These are phyloP conservation scores for Distichodus sexfasciatus DNA, from an alignment of 2,797 vertebrate genomes.

Conservation along the genomic window DNA sequence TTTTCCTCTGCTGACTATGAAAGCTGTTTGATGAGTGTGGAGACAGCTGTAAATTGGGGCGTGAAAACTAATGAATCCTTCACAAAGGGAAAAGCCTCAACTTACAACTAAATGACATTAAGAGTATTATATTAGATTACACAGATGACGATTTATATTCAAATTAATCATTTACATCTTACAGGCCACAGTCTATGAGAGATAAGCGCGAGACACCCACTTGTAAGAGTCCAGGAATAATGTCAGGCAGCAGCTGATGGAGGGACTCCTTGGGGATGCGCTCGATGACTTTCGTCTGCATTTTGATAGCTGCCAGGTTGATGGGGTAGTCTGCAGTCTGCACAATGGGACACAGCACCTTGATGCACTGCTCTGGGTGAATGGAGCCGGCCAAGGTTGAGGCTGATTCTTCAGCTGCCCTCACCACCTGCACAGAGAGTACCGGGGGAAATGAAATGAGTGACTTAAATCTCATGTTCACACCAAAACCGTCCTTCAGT, in stretches of 20 bases:
- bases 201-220: slow-evolving; percentile 59
- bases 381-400: slow-evolving; percentile 92
- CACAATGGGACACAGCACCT: slow-evolving; percentile 96
- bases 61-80: not conserved
- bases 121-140: no score
- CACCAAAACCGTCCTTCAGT: not conserved
- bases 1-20: not conserved
- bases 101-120: no score
- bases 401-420: slow-evolving; percentile 94
- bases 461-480: not conserved
- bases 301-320: slow-evolving; percentile 97
- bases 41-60: not conserved
- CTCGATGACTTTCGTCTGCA: slow-evolving; percentile 96
- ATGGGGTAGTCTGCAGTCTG: slow-evolving; percentile 98
- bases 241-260: slow-evolving; percentile 87
- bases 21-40: no score
- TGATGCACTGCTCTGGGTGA: slow-evolving; percentile 96
- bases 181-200: no score
- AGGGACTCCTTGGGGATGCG: slow-evolving; percentile 90
- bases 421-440: slow-evolving; percentile 80
- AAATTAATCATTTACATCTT: no score
- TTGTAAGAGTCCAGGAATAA: slow-evolving; percentile 95
- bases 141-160: no score
- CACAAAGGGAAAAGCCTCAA: not conserved
- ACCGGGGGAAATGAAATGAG: not conserved